Evolutionary conservation across 2,113 vertebrate genomes (phyloP), one percentile per base, ranked within the genome.

Genomic region (Campylomormyrus tamandua): DNA sequence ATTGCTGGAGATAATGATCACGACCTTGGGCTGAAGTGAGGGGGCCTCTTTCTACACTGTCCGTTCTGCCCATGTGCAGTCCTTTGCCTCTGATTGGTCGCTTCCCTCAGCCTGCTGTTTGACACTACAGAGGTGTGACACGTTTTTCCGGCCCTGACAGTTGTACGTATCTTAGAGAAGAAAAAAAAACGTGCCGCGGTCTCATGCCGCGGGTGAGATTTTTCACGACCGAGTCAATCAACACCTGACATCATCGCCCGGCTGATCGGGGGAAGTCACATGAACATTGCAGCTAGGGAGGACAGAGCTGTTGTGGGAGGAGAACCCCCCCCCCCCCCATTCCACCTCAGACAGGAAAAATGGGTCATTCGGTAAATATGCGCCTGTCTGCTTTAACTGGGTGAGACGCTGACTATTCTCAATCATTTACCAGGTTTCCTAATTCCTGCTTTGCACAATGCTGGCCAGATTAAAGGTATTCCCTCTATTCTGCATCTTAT

Each of bases 231-330:
- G 15, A 31, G 48, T 89, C 66, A 80, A 89, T 70, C 31, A 80
- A 50, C 70, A 27, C 88, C 88, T 52, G 66, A 27, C 88, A 77
- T 88, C 87, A 27, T 74, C 87, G 46, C 58, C 62, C 27, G 62
- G 31, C 70, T 89, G 66, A 35, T 27, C 24, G 27, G 88, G 45
- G 13, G 62, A 66, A 77, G 46, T 89, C 88, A 77, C 17, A 45
- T 19, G 66, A 50, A 2, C 46, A 39, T 49, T n/a, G 6, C 83
- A 86, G 24, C 31, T 80, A 31, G 83, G 46, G 74, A 35, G 74
- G 39, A 39, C 74, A 17, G 74, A 80, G 31, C 35, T 80, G 35
- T 31, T 19, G 70, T 19, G 17, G 70, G 74, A 7, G 35, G 35
- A 80, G 35, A 19, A 5, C 24, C 27, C 31, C 66, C 10, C 31